These are phyloP conservation scores for Caenorhabditis sp. DNA, from an alignment of 2,888 invertebrate genomes.

Conservation along the genomic window DNA sequence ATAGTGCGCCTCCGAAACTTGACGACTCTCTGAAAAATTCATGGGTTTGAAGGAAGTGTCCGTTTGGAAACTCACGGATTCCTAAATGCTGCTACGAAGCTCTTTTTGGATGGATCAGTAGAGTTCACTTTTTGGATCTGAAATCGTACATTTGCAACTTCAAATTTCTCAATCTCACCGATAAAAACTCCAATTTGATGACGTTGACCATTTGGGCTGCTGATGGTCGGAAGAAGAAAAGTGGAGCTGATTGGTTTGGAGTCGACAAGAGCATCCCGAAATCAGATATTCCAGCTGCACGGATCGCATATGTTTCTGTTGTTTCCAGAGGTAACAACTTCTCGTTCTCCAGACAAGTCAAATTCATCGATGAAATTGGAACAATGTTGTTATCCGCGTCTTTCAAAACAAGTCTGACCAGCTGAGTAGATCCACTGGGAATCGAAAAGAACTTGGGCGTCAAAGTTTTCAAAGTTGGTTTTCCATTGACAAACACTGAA, in stretches of 20 bases:
- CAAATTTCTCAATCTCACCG: constrained; percentile 19
- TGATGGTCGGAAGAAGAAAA: constrained; percentile 70
- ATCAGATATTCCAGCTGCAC: constrained; percentile 56
- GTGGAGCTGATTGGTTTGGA: constrained; percentile 41
- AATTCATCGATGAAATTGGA: constrained; percentile 47
- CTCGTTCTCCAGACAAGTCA: constrained; percentile 49
- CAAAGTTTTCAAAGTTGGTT: constrained; percentile 20
- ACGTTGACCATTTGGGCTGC: constrained; percentile 69
- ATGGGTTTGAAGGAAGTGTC: neutral
- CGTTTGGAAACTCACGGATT: constrained; percentile 46
- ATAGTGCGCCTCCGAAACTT: constrained; percentile 66
- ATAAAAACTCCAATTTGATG: constrained; percentile 58
- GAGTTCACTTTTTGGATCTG: constrained; percentile 49
- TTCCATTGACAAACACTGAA: constrained; percentile 53
- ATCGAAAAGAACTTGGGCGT: constrained; percentile 32
- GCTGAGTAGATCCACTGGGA: constrained; percentile 53
- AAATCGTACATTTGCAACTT: neutral
- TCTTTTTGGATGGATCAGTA: constrained; percentile 28
- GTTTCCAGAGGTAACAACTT: constrained; percentile 50
- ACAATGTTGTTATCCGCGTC: constrained; percentile 21
- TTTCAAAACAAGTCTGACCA: constrained; percentile 39
- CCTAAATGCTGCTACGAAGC: constrained; percentile 58
- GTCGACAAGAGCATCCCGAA: constrained; percentile 63
- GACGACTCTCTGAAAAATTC: constrained; percentile 63
- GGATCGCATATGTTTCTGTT: constrained; percentile 60